Percentiles rank a stretch among this genome's conserved stretches.
These are phyloP conservation scores for Pomacea canaliculata DNA, from an alignment of 2,888 invertebrate species.

Conservation along the genomic window DNA sequence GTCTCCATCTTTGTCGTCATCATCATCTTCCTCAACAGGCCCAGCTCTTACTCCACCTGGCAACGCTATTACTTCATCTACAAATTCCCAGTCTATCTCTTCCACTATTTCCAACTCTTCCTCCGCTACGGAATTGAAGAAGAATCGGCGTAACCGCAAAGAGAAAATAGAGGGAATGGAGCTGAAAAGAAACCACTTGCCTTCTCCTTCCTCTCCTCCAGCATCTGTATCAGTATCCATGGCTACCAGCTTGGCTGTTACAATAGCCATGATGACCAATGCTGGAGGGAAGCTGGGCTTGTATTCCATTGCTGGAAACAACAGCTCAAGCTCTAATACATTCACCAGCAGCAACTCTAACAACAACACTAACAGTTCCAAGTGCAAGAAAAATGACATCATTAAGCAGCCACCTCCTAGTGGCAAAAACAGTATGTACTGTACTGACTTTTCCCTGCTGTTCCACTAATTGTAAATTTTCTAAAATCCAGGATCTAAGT, in stretches of 20 bases:
- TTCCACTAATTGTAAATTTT: neutral
- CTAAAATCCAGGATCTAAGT: too few relatives aligned
- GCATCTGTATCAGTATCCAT: neutral
- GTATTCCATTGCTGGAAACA: neutral
- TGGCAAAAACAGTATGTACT: slow-evolving; percentile 9
- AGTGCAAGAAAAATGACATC: slow-evolving; percentile 33
- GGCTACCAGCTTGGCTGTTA: neutral
- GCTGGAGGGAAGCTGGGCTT: slow-evolving; percentile 11
- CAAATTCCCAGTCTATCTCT: slow-evolving; percentile 1
- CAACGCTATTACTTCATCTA: neutral
- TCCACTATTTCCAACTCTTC: neutral
- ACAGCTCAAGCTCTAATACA: slow-evolving; percentile 3
- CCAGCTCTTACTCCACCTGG: neutral
- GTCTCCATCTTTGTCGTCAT: neutral
- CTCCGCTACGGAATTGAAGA: slow-evolving; percentile 9
- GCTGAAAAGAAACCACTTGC: neutral
- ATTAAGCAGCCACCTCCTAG: slow-evolving; percentile 26
- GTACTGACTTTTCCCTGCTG: neutral
- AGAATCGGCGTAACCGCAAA: slow-evolving; percentile 22
- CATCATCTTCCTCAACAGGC: neutral
- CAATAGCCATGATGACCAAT: slow-evolving; percentile 12
- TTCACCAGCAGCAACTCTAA: slow-evolving; percentile 22
- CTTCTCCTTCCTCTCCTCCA: neutral
- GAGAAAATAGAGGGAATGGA: slow-evolving; percentile 9
- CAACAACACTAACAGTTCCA: slow-evolving; percentile 27